Percentiles rank a stretch among this genome's conserved stretches.
Conservation (phyloP, 1,140 invertebrate species). For the silkworm (Bombyx mori) region DNA sequence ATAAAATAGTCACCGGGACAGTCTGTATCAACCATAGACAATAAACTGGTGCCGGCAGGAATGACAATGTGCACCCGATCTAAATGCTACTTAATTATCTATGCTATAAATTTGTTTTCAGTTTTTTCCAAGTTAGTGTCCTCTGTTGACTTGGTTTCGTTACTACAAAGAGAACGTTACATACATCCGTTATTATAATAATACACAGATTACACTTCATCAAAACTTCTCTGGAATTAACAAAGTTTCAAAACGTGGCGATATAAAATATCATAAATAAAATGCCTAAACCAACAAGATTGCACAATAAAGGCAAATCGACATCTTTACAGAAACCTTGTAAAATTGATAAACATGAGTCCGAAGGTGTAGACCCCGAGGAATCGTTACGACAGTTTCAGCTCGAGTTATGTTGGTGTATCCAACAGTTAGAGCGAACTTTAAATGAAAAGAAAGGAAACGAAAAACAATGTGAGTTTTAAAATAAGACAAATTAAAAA, state of each 20-base stretch:
- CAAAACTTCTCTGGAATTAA: neutral
- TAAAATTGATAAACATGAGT: conserved; percentile 39
- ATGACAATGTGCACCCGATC: no score
- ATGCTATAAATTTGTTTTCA: no score
- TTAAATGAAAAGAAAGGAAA: conserved; percentile 74
- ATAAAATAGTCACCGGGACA: no score
- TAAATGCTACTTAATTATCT: no score
- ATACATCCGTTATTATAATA: no score
- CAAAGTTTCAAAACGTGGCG: neutral
- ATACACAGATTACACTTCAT: no score
- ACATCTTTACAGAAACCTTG: conserved; percentile 49
- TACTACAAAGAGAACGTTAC: no score
- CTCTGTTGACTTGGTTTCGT: no score
- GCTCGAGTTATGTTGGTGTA: conserved; percentile 82
- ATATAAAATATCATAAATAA: conserved; percentile 1
- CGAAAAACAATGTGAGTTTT: conserved; percentile 73
- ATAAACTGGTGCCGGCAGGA: no score
- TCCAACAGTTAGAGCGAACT: conserved; percentile 77
- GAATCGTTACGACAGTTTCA: conserved; percentile 79
- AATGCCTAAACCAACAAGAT: conserved; percentile 63
- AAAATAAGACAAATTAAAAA: conserved; percentile 5
- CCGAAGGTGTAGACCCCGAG: conserved; percentile 36
- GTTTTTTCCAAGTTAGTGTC: no score
- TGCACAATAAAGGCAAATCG: conserved; percentile 52
- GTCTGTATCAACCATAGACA: no score